Evolutionary conservation across 2,797 vertebrate genomes (phyloP).

Genomic region (Silurus lanzhouensis): DNA sequence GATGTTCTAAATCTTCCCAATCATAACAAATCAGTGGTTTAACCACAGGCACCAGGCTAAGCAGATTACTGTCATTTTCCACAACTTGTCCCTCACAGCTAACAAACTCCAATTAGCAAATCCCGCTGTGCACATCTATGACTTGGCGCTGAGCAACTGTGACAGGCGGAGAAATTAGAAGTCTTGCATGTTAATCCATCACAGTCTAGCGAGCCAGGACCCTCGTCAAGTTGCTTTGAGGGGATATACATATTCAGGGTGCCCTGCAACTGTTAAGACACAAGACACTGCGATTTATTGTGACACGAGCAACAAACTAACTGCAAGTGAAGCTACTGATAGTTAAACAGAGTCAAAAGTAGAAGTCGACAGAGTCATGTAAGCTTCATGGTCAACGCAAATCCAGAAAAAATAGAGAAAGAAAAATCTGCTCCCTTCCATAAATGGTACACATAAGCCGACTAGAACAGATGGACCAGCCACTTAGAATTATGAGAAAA

Average conservation of each 20-base stretch:
- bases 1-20: slow-evolving; percentile 72
- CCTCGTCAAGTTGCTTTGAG: slow-evolving; percentile 68
- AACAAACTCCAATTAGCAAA: slow-evolving; percentile 87
- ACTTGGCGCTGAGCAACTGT: slow-evolving; percentile 77
- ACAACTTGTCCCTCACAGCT: slow-evolving; percentile 82
- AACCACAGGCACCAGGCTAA: slow-evolving; percentile 77
- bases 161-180: slow-evolving; percentile 82
- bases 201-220: slow-evolving; percentile 73
- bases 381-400: slow-evolving; percentile 15
- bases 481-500: background rate
- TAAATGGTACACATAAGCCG: background rate
- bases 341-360: background rate
- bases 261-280: slow-evolving; percentile 53
- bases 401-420: background rate
- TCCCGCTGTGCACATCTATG: slow-evolving; percentile 76
- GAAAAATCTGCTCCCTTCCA: background rate
- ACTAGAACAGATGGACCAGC: background rate
- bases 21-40: slow-evolving; percentile 78
- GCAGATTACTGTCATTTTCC: slow-evolving; percentile 84
- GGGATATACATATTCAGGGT: slow-evolving; percentile 70
- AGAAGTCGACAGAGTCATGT: slow-evolving; percentile 10
- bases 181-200: slow-evolving; percentile 76
- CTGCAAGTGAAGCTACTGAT: slow-evolving; percentile 40
- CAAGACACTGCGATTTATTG: slow-evolving; percentile 54
- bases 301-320: slow-evolving; percentile 49